phyloP scores from a whole-genome alignment of 2,888 invertebrate genomes.

The Ctenicera cuprea region DNA sequence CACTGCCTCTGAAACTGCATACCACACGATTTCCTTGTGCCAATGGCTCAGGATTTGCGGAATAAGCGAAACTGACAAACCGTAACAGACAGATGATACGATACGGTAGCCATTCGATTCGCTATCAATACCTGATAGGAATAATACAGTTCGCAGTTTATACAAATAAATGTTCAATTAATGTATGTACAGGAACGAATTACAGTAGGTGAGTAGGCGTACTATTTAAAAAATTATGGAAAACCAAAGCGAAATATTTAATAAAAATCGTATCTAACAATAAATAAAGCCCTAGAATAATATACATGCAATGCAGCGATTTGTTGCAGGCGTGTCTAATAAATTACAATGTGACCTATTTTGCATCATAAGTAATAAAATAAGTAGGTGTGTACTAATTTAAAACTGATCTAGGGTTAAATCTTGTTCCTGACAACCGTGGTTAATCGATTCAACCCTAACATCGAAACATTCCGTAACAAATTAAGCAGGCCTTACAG shows the following conservation, averaged over 20 bases:
- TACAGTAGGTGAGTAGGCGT: no score
- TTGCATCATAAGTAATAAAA: constrained; percentile 8
- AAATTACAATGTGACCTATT: not conserved
- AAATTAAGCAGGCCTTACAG: not conserved
- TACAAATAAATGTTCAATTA: no score
- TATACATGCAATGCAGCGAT: no score
- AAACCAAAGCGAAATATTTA: no score
- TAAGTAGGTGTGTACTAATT: constrained; percentile 21
- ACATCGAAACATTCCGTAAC: constrained; percentile 10
- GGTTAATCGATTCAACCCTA: constrained; percentile 7
- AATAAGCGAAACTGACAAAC: constrained; percentile 9
- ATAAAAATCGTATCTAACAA: no score
- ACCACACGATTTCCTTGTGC: constrained; percentile 7
- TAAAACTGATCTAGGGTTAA: constrained; percentile 27
- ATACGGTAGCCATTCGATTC: constrained; percentile 7
- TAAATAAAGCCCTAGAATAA: no score
- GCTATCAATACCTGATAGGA: not conserved
- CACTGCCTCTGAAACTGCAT: constrained; percentile 19
- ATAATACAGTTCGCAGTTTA: not conserved
- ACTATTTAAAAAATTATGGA: no score
- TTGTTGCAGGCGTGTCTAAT: no score
- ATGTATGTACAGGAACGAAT: no score
- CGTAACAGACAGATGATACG: not conserved
- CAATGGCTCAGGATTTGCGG: constrained; percentile 1
- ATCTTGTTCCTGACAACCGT: constrained; percentile 22